These are phyloP conservation scores for Lagopus leucura DNA, from an alignment of 2,113 vertebrate genomes.

Conservation along the genomic window DNA sequence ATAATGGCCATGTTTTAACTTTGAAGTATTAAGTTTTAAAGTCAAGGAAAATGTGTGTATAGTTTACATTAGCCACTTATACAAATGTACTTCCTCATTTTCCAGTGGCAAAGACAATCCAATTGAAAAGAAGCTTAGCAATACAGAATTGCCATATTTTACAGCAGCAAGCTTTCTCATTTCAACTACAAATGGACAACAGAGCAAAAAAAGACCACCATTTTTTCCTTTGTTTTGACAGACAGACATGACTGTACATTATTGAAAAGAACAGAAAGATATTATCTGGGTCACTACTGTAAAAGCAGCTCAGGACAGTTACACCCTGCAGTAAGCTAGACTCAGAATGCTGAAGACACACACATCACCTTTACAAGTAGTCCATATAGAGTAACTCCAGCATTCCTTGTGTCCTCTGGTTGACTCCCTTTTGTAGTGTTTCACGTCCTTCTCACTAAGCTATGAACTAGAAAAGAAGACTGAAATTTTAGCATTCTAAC, in stretches of 20 bases:
- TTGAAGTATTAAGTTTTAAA: background rate
- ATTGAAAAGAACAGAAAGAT: background rate
- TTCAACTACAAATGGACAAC: background rate
- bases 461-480: background rate
- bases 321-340: background rate
- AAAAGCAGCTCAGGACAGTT: background rate
- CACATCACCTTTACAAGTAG: rapidly evolving
- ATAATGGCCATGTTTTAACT: background rate
- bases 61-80: background rate
- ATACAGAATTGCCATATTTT: background rate
- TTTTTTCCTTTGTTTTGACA: background rate
- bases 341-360: background rate
- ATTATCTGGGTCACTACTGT: background rate
- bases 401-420: background rate
- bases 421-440: background rate
- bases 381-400: background rate
- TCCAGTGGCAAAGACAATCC: background rate
- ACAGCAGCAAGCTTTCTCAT: background rate
- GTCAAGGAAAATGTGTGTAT: background rate
- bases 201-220: background rate
- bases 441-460: background rate
- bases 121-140: background rate
- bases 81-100: background rate
- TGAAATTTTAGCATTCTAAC: background rate
- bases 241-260: background rate